Evolutionary conservation across 1,140 invertebrate species (phyloP).

Genomic region (Tetragnatha versicolor): DNA sequence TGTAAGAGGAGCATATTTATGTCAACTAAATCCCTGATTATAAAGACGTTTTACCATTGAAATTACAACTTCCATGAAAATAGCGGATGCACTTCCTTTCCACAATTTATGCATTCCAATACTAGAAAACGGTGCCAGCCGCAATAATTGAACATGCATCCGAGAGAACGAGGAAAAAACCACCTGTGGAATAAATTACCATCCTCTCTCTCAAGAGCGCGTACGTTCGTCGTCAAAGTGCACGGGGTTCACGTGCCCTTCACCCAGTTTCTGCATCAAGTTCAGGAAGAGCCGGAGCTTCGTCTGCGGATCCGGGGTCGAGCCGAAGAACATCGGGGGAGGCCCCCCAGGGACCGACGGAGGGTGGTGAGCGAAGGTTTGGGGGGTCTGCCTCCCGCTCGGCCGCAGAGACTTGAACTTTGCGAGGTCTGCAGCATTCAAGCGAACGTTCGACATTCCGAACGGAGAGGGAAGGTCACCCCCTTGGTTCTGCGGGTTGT

Average conservation of each 20-base stretch:
- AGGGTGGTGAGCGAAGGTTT: neutral
- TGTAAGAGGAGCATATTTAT: too few species aligned
- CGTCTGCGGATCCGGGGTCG: neutral
- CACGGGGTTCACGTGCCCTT: neutral
- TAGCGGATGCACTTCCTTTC: neutral
- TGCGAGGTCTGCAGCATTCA: neutral
- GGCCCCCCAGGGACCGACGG: neutral
- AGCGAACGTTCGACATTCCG: neutral
- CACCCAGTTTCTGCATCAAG: constrained; percentile 3
- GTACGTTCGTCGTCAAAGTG: neutral
- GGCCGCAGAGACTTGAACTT: neutral
- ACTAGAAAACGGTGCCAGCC: neutral
- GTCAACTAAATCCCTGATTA: too few species aligned
- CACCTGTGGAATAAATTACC: neutral
- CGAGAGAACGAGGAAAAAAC: neutral
- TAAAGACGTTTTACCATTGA: neutral
- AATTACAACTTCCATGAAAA: neutral
- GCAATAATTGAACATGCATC: neutral
- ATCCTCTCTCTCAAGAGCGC: too few species aligned
- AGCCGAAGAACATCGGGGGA: neutral
- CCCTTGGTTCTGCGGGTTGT: neutral
- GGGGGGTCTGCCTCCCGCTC: neutral
- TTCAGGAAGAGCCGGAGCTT: constrained; percentile 1
- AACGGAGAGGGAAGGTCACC: neutral
- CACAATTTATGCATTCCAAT: neutral